Evolutionary conservation across 2,797 vertebrate species (phyloP), one percentile per base, ranked within the genome.

Genomic region (Gobio occitaniae): DNA sequence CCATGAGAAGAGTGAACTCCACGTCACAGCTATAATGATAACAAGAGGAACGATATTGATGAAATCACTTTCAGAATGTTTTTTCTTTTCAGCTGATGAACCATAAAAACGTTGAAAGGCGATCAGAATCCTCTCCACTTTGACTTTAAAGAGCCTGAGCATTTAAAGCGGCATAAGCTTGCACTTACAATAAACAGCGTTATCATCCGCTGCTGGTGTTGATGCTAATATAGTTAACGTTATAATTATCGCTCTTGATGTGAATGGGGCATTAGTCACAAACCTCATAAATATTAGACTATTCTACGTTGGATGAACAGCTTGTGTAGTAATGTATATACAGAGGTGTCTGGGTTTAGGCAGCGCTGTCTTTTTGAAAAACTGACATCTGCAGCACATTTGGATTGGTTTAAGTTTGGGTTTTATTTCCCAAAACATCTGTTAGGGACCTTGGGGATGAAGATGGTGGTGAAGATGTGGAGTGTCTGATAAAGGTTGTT

Each of bases 371-470:
- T 61, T 80, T 79, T 44, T n/a, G 80, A 63, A 38, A 52, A 29
- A 21, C 41, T 44, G 78, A 54, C 80, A 86, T 82, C 77, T 75
- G 36, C 54, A 78, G 54, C 54, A 63, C 77, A 71, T 59, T 29
- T 72, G 29, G 54, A 63, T 80, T 65, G n/a, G 48, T 74, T 79
- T 71, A 59, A 48, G 54, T 80, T 79, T 54, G 13, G 38, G 10
- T 82, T 71, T 79, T 79, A 82, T 78, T 74, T 71, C 83, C 61
- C 54, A 47, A 74, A 80, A 76, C 82, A 86, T 82, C 72, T 82
- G 82, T 82, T 78, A 38, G 61, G 74, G 74, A 79, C 70, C 54
- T 77, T 54, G 21, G 21, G 71, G 54, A 71, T 41, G 25, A 47
- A 41, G 15, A 59, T 48, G 36, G 3, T n/a, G 61, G 48, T 25